Percentiles rank a stretch among this genome's conserved stretches.
Conservation (phyloP, 2,113 vertebrate species). For the Xerus inauris region DNA sequence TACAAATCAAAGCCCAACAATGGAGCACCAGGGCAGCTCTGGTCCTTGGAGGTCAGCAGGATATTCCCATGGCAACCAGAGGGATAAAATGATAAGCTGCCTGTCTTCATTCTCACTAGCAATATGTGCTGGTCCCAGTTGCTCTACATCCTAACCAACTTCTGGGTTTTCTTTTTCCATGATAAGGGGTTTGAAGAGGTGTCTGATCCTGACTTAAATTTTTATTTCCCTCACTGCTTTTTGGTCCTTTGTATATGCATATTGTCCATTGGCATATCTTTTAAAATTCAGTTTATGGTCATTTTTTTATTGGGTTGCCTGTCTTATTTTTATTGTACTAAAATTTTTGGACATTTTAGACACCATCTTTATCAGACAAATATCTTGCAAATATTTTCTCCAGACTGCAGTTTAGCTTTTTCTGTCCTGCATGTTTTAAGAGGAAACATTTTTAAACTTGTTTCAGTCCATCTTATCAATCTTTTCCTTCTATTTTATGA, state of each 20-base stretch:
- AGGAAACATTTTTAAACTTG: not conserved
- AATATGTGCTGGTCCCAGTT: accelerated
- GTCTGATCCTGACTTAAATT: not conserved
- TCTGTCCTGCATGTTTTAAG: not conserved
- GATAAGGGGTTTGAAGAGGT: not conserved
- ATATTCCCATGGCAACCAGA: accelerated
- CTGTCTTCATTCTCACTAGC: not conserved
- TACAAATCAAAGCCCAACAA: too few relatives aligned
- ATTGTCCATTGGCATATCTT: not conserved
- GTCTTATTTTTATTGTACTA: too few relatives aligned
- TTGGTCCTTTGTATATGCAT: too few relatives aligned
- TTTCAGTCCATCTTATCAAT: not conserved
- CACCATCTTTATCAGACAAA: not conserved
- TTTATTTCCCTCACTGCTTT: too few relatives aligned
- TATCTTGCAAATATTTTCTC: not conserved
- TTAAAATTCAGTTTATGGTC: not conserved
- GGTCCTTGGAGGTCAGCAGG: not conserved
- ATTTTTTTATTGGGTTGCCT: not conserved
- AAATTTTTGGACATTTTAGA: not conserved
- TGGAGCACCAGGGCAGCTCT: not conserved
- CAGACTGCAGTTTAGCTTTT: not conserved
- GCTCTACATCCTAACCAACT: not conserved
- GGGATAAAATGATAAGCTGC: accelerated
- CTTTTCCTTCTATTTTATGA: too few relatives aligned
- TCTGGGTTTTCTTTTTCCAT: not conserved